Evolutionary conservation across 2,888 invertebrate species (phyloP).

Genomic region (Isoperla grammatica): DNA sequence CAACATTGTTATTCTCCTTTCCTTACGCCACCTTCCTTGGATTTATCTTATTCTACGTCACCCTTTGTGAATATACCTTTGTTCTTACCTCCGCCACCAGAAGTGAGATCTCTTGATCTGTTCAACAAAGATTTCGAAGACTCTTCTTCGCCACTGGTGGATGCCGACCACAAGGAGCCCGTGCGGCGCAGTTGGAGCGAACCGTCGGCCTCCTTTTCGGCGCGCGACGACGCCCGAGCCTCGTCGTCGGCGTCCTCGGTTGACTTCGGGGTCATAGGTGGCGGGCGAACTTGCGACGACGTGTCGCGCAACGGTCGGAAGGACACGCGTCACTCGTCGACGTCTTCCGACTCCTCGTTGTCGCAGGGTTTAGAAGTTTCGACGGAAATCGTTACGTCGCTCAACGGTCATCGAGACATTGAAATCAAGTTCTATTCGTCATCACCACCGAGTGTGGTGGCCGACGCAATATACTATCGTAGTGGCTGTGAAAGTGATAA

Average conservation of each 20-base stretch:
- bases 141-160: constrained; percentile 37
- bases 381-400: constrained; percentile 70
- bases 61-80: constrained; percentile 31
- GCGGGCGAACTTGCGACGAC: constrained; percentile 20
- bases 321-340: constrained; percentile 24
- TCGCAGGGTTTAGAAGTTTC: constrained; percentile 59
- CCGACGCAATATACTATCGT: background rate
- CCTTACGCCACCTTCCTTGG: constrained; percentile 43
- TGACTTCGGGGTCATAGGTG: constrained; percentile 31
- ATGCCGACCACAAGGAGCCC: constrained; percentile 39
- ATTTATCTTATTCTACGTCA: constrained; percentile 8
- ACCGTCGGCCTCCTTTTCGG: constrained; percentile 43
- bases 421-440: constrained; percentile 73
- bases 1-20: constrained; percentile 52
- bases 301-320: constrained; percentile 18
- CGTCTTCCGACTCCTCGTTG: constrained; percentile 27
- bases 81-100: constrained; percentile 32
- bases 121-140: constrained; percentile 26
- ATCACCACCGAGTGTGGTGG: constrained; percentile 46
- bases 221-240: background rate
- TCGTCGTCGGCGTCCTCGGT: background rate
- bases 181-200: constrained; percentile 60
- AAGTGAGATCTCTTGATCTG: constrained; percentile 15
- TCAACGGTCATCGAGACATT: constrained; percentile 69
- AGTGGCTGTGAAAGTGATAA: constrained; percentile 10